Evolutionary conservation across 2,888 invertebrate species (phyloP).

Genomic region (Phorcus lineatus): DNA sequence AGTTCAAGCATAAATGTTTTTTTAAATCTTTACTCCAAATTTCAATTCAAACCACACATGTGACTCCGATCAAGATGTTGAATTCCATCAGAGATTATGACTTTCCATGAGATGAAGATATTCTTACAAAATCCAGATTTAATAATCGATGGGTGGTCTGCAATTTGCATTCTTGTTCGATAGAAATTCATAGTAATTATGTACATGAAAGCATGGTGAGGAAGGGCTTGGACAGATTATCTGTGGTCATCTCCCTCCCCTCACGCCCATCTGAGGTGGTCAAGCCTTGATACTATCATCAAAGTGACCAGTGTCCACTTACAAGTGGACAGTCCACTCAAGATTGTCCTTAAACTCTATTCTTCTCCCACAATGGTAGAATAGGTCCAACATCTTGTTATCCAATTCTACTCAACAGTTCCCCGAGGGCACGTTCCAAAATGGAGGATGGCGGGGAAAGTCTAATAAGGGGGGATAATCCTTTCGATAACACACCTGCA

Average conservation of each 20-base stretch:
- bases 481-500: not conserved
- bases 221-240: not conserved
- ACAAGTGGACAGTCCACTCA: conserved; percentile 14
- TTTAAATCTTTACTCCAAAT: too few species aligned
- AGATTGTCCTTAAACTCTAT: conserved; percentile 11
- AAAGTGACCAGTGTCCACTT: conserved; percentile 14
- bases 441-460: too few species aligned
- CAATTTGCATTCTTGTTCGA: not conserved
- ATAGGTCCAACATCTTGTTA: not conserved
- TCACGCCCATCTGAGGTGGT: not conserved
- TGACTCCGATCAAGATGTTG: not conserved
- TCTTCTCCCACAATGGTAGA: not conserved
- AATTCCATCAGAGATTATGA: not conserved
- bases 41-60: not conserved
- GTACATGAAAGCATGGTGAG: not conserved
- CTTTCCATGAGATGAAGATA: not conserved
- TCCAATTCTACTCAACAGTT: not conserved
- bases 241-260: not conserved
- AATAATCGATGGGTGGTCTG: conserved; percentile 13
- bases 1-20: too few species aligned
- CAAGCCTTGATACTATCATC: conserved; percentile 5
- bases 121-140: not conserved
- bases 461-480: not conserved
- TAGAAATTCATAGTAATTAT: not conserved
- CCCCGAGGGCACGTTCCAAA: not conserved